phyloP scores from a whole-genome alignment of 1,140 invertebrate genomes.

The Drosophila setifemur region DNA sequence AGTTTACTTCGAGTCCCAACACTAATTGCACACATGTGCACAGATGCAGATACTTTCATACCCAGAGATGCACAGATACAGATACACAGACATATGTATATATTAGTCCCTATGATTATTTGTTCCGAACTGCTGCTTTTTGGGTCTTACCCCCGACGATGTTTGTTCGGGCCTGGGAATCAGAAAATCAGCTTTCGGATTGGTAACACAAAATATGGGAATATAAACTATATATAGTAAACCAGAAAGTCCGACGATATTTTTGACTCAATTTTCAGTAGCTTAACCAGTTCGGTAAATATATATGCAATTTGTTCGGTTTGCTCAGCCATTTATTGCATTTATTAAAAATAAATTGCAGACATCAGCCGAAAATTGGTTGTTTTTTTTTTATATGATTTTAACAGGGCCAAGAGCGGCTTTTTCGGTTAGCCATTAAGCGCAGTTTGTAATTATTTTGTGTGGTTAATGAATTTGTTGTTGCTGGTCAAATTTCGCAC shows the following conservation, averaged over 20 bases:
- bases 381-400: too few species aligned
- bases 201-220: neutral
- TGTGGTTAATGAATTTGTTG: slow-evolving; percentile 47
- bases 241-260: too few species aligned
- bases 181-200: neutral
- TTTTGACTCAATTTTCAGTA: too few species aligned
- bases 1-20: neutral
- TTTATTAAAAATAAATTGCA: neutral
- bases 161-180: neutral
- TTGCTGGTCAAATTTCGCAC: slow-evolving; percentile 1
- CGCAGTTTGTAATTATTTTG: slow-evolving; percentile 34
- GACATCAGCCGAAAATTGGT: neutral
- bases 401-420: neutral
- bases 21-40: too few species aligned
- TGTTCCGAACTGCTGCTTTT: slow-evolving; percentile 1
- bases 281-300: too few species aligned
- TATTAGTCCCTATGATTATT: slow-evolving; percentile 13
- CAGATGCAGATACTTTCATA: too few species aligned
- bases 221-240: too few species aligned
- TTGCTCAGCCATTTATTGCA: too few species aligned
- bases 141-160: neutral
- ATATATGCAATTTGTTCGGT: too few species aligned
- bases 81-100: too few species aligned
- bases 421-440: slow-evolving; percentile 21
- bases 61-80: too few species aligned